Evolutionary conservation across 1,140 invertebrate species (phyloP).

Genomic region (Habropoda laboriosa): DNA sequence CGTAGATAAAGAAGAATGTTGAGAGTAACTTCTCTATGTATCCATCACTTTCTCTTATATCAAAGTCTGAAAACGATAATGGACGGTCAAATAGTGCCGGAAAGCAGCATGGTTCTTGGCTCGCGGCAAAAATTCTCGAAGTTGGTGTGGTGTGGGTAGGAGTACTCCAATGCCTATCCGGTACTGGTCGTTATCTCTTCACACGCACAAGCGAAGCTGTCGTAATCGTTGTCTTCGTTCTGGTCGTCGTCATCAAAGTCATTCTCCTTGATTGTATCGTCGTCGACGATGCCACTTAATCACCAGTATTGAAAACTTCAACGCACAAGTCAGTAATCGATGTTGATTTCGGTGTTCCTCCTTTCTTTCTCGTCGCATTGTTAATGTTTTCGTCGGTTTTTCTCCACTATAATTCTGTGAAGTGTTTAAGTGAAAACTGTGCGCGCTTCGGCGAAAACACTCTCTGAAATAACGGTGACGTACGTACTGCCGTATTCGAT

Average conservation of each 20-base stretch:
- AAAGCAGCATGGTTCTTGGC: not conserved
- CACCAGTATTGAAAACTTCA: slow-evolving; percentile 33
- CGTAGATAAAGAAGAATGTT: not conserved
- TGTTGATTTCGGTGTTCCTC: not conserved
- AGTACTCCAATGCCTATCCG: slow-evolving; percentile 31
- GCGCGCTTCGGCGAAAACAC: not conserved
- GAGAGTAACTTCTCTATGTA: not conserved
- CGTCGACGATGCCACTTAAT: slow-evolving; percentile 25
- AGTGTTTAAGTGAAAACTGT: slow-evolving; percentile 15
- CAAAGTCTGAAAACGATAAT: slow-evolving; percentile 8
- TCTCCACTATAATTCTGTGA: not conserved
- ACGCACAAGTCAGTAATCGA: slow-evolving; percentile 23
- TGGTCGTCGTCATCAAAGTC: slow-evolving; percentile 38
- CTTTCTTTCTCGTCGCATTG: not conserved
- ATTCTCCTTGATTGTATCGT: slow-evolving; percentile 39
- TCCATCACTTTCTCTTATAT: slow-evolving; percentile 8
- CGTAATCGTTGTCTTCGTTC: slow-evolving; percentile 47
- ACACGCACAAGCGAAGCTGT: slow-evolving; percentile 57
- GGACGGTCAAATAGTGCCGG: not conserved
- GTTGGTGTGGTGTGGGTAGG: slow-evolving; percentile 25
- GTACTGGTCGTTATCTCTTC: slow-evolving; percentile 60
- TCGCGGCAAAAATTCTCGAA: slow-evolving; percentile 19
- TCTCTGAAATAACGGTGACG: slow-evolving; percentile 58
- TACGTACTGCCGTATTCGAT: slow-evolving; percentile 17
- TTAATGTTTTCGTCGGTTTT: not conserved